A percentile compares a stretch with the other conserved stretches of the same genome.
These are phyloP conservation scores for Drosophila multiciliata DNA, from an alignment of 2,888 invertebrate genomes.

Conservation along the genomic window DNA sequence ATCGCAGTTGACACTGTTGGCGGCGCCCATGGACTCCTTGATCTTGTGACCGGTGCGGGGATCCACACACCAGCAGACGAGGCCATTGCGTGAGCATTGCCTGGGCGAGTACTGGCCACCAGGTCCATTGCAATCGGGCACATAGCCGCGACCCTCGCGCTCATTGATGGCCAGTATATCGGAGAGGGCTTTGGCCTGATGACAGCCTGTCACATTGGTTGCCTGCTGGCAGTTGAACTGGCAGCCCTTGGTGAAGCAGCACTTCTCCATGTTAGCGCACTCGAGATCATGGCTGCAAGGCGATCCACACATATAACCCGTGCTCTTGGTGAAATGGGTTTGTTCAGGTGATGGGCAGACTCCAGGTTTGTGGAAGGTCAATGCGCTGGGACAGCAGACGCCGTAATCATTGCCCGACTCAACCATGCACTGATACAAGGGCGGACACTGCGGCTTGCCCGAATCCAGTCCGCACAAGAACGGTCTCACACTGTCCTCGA, in stretches of 20 bases:
- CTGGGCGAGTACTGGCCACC: constrained; percentile 90
- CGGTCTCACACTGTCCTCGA: constrained; percentile 90
- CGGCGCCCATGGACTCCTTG: constrained; percentile 92
- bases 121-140: constrained; percentile 90
- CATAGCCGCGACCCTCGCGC: constrained; percentile 92
- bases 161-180: constrained; percentile 92
- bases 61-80: constrained; percentile 96
- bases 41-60: constrained; percentile 90
- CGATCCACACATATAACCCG: constrained; percentile 87
- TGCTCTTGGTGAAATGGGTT: constrained; percentile 82
- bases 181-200: constrained; percentile 91
- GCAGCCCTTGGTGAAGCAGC: constrained; percentile 91
- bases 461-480: constrained; percentile 93
- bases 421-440: constrained; percentile 92
- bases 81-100: constrained; percentile 93
- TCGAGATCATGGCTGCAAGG: constrained; percentile 92
- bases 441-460: constrained; percentile 93
- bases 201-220: constrained; percentile 91
- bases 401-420: constrained; percentile 94
- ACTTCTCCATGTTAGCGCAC: constrained; percentile 93
- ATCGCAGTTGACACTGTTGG: constrained; percentile 89
- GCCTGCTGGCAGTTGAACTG: constrained; percentile 91
- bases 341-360: constrained; percentile 88
- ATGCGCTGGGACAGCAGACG: constrained; percentile 92
- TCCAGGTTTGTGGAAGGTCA: constrained; percentile 91